phyloP scores from a whole-genome alignment of 2,888 invertebrate species.

The Ophioninae sp. region DNA sequence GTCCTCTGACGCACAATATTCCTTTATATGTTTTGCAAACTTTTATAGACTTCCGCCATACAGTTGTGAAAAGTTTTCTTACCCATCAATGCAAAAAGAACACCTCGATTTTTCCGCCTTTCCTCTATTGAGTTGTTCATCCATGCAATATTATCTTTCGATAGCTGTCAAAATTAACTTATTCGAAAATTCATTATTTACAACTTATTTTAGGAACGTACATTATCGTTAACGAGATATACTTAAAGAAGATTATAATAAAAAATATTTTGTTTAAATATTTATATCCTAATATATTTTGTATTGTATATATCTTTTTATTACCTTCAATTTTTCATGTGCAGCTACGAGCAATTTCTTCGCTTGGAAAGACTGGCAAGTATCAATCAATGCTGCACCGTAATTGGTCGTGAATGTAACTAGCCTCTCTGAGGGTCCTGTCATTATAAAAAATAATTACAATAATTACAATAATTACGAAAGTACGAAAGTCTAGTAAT shows the following conservation, averaged over 20 bases:
- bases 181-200: too few species aligned
- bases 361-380: slow-evolving; percentile 74
- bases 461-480: neutral
- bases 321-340: slow-evolving; percentile 64
- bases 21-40: too few species aligned
- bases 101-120: slow-evolving; percentile 52
- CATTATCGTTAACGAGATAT: too few species aligned
- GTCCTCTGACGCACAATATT: too few species aligned
- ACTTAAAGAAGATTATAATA: too few species aligned
- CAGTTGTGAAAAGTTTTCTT: neutral
- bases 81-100: slow-evolving; percentile 65
- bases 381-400: slow-evolving; percentile 73
- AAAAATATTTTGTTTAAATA: too few species aligned
- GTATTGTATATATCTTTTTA: neutral
- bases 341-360: slow-evolving; percentile 71
- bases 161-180: slow-evolving; percentile 13
- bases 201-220: too few species aligned
- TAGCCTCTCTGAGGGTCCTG: slow-evolving; percentile 66
- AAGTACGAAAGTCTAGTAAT: neutral
- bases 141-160: slow-evolving; percentile 34
- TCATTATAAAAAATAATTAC: slow-evolving; percentile 5
- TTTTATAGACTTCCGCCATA: neutral
- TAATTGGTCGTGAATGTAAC: slow-evolving; percentile 76
- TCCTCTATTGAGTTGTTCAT: slow-evolving; percentile 30
- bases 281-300: too few species aligned